phyloP scores from a whole-genome alignment of 2,888 invertebrate genomes.

The Brenthis ino region DNA sequence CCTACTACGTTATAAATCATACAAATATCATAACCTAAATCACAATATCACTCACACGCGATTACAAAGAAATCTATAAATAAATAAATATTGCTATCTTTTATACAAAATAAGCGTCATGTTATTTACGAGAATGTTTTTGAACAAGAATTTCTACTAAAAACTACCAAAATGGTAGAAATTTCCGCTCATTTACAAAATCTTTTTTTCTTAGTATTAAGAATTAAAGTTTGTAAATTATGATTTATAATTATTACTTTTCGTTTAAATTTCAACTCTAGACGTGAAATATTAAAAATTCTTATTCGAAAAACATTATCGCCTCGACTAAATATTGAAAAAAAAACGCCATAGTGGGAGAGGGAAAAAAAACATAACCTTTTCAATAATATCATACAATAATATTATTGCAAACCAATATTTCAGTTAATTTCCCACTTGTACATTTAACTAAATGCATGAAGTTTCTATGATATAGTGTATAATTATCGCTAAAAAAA shows the following conservation, averaged over 20 bases:
- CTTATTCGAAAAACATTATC: constrained; percentile 22
- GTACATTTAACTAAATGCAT: constrained; percentile 44
- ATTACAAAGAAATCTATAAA: constrained; percentile 48
- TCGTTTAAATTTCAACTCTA: background rate
- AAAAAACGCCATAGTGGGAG: background rate
- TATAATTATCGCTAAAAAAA: constrained; percentile 11
- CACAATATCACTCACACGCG: constrained; percentile 54
- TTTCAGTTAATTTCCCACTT: background rate
- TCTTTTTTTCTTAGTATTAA: constrained; percentile 4
- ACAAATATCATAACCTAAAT: constrained; percentile 48
- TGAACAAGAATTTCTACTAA: constrained; percentile 26
- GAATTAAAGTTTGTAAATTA: constrained; percentile 12
- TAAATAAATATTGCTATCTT: constrained; percentile 63
- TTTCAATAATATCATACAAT: constrained; percentile 3
- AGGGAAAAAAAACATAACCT: background rate
- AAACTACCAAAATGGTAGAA: constrained; percentile 13
- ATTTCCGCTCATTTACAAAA: background rate
- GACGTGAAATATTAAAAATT: constrained; percentile 5
- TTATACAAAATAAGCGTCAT: constrained; percentile 51
- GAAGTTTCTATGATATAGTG: background rate
- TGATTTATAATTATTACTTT: background rate
- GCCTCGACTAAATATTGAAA: constrained; percentile 2
- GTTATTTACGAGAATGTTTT: constrained; percentile 31
- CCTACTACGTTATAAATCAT: constrained; percentile 52
- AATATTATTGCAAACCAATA: constrained; percentile 8